Base-by-base conservation (phyloP, 1,140 invertebrate species). In the Drosophila persimilis region DNA sequence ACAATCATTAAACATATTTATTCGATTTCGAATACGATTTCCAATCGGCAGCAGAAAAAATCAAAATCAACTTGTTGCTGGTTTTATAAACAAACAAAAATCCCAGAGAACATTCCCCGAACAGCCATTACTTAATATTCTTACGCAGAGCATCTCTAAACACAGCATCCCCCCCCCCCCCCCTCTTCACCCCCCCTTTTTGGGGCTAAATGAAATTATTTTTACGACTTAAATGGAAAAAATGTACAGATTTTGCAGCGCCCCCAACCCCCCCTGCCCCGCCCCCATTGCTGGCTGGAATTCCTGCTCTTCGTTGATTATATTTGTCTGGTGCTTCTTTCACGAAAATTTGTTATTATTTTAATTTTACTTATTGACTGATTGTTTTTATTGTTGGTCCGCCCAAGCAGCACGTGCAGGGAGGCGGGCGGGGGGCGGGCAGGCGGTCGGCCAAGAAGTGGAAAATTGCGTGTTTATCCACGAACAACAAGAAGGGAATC, bases 181-280 rank as follows among this genome's bases (percentile, higher is more conserved):
- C 3, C 31, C 47, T n/a, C n/a, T n/a, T n/a, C n/a, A n/a, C 29
- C 20, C 47, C 47, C 15, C 15, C 15, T 60, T 60, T 13, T 39
- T 39, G 13, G 9, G 11, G 2, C 50, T 60, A 59, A 57, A 61
- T 35, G 41, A 73, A 77, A 72, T 88, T 54, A 83, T 88, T 81
- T 86, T 88, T 73, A 76, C 78, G 84, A 75, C 66, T 78, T 88
- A 79, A 74, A 76, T 83, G 83, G 83, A 83, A 86, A 86, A 73
- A 75, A 70, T 76, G 61, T 79, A 39, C 11, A 39, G 35, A 13
- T 13, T 88, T 86, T 83, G 63, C 45, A 50, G 60, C 74, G 13
- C 29, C 31, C 8, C 22, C 31, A 0, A 0, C 15, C 15, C 15
- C 15, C 15, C 15, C 15, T 15, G 15, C 15, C 15, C 15, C 15